These are phyloP conservation scores for Hirundichthys speculiger DNA, from an alignment of 2,113 vertebrate species.

Conservation along the genomic window DNA sequence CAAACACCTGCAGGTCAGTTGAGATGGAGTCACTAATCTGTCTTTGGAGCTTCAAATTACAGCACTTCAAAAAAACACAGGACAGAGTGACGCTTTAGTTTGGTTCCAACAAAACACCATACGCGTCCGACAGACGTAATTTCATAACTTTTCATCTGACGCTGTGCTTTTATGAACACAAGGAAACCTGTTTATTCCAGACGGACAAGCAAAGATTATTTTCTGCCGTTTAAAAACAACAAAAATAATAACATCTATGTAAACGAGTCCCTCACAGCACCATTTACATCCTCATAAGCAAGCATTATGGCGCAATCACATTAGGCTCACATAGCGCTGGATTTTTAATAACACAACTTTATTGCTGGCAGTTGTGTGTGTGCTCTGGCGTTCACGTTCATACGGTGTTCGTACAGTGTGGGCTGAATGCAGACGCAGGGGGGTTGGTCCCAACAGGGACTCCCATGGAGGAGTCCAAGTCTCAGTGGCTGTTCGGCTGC, in stretches of 20 bases:
- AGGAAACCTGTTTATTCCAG: slow-evolving; percentile 51
- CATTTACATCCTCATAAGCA: slow-evolving; percentile 72
- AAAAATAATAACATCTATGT: slow-evolving; percentile 64
- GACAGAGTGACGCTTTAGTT: background rate
- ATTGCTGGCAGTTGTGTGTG: slow-evolving; percentile 44
- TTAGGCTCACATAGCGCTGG: slow-evolving; percentile 53
- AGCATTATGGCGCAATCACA: slow-evolving; percentile 60
- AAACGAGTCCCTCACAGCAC: slow-evolving; percentile 62
- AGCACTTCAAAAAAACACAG: background rate
- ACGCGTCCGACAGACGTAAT: slow-evolving; percentile 12
- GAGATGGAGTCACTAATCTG: background rate
- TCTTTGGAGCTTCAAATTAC: slow-evolving; percentile 21
- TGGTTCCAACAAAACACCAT: slow-evolving; percentile 25
- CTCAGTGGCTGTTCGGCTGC: background rate
- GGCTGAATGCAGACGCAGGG: background rate
- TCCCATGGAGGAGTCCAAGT: slow-evolving; percentile 11
- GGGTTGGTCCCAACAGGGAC: slow-evolving; percentile 33
- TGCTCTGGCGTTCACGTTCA: slow-evolving; percentile 35
- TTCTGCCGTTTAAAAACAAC: slow-evolving; percentile 53
- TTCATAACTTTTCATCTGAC: slow-evolving; percentile 37
- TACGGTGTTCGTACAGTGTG: slow-evolving; percentile 12
- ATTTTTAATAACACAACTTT: slow-evolving; percentile 71
- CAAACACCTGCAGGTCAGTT: slow-evolving; percentile 6
- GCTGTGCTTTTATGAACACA: slow-evolving; percentile 62
- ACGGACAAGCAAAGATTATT: slow-evolving; percentile 43